A percentile compares a stretch with the other conserved stretches of the same genome.
Conservation (phyloP, 2,888 invertebrate species). For the Pheosia gnoma region DNA sequence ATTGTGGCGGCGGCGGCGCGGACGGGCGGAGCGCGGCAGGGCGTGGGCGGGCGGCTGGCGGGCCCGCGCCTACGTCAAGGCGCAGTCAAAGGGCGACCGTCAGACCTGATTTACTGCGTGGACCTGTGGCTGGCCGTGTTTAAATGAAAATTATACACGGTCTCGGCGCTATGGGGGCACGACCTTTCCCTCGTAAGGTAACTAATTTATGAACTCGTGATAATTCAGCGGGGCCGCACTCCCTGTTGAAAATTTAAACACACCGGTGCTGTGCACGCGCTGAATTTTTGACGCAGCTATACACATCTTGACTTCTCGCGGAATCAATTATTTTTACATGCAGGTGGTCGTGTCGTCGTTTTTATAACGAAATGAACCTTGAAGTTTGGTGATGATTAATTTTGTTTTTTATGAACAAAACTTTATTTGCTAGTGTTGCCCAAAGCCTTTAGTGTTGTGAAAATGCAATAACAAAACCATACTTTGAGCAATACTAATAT, state of each 20-base stretch:
- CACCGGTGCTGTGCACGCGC: slow-evolving; percentile 57
- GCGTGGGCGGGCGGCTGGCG: slow-evolving; percentile 32
- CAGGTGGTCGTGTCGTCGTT: slow-evolving; percentile 14
- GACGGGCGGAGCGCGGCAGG: slow-evolving; percentile 31
- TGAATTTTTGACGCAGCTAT: slow-evolving; percentile 66
- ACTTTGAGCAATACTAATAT: too few relatives aligned
- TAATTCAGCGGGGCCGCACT: slow-evolving; percentile 65
- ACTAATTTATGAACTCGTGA: slow-evolving; percentile 79
- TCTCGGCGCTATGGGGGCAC: slow-evolving; percentile 62
- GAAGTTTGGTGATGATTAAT: too few relatives aligned
- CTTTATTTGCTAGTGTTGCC: background rate
- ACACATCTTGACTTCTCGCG: slow-evolving; percentile 59
- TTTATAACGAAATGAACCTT: background rate
- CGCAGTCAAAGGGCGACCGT: slow-evolving; percentile 61
- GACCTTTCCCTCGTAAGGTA: slow-evolving; percentile 77
- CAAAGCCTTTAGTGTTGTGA: too few relatives aligned
- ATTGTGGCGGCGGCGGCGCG: slow-evolving; percentile 60
- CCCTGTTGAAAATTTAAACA: slow-evolving; percentile 78
- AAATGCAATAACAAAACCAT: too few relatives aligned
- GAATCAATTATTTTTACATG: slow-evolving; percentile 47
- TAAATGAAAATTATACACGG: slow-evolving; percentile 80
- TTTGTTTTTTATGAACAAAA: background rate
- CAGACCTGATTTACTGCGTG: slow-evolving; percentile 74
- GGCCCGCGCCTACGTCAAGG: slow-evolving; percentile 35
- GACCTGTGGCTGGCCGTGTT: slow-evolving; percentile 76